Conservation (phyloP, 2,888 invertebrate species). For the Syrphus vitripennis region DNA sequence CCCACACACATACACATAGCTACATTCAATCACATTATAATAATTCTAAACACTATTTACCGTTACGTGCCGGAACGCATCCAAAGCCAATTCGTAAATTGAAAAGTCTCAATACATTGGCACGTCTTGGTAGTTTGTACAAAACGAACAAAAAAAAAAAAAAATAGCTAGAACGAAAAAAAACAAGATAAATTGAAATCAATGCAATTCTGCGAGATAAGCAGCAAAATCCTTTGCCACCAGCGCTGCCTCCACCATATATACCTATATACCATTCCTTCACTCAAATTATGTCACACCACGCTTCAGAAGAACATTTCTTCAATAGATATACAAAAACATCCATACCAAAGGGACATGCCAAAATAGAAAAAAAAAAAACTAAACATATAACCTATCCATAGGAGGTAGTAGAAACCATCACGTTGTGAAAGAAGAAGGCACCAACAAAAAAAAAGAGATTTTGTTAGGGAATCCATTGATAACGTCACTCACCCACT, state of each 20-base stretch:
- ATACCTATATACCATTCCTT: constrained; percentile 19
- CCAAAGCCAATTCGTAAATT: constrained; percentile 62
- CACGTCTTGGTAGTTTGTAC: constrained; percentile 60
- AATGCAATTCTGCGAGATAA: constrained; percentile 57
- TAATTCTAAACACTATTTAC: constrained; percentile 44
- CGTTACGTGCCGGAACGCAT: constrained; percentile 37
- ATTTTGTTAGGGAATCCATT: constrained; percentile 51
- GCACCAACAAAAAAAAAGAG: constrained; percentile 1
- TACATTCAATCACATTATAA: constrained; percentile 51
- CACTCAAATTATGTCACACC: constrained; percentile 66
- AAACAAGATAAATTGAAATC: constrained; percentile 45
- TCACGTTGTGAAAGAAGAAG: background rate
- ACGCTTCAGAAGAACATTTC: constrained; percentile 52
- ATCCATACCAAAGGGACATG: constrained; percentile 35
- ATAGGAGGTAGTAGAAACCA: background rate
- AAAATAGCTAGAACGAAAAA: background rate
- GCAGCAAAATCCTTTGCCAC: constrained; percentile 21
- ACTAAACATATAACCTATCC: background rate
- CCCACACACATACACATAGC: background rate
- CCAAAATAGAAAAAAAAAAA: constrained; percentile 24
- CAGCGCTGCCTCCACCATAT: background rate
- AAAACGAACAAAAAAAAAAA: background rate
- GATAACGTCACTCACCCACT: constrained; percentile 64
- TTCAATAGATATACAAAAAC: background rate
- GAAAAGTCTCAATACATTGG: constrained; percentile 60